Percentiles rank a stretch among this genome's conserved stretches.
These are phyloP conservation scores for Hetaerina titia DNA, from an alignment of 2,888 invertebrate species.

Conservation along the genomic window DNA sequence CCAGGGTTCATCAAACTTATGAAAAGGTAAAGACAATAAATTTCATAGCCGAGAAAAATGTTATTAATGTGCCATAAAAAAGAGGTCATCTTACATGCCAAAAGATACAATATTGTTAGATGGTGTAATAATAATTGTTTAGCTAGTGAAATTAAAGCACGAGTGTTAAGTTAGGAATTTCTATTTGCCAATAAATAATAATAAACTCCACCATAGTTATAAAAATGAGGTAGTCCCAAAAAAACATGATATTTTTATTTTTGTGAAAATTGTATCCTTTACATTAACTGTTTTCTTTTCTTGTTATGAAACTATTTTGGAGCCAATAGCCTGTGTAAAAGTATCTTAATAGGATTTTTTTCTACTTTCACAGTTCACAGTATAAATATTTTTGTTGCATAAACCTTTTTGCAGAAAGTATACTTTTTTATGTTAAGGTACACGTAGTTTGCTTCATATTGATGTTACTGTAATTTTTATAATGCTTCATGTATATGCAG, in stretches of 20 bases:
- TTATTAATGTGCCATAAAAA: neutral
- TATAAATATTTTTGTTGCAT: neutral
- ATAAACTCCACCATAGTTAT: neutral
- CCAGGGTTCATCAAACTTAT: neutral
- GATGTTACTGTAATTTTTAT: neutral
- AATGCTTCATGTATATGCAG: neutral
- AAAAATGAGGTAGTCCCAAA: neutral
- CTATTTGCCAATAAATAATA: neutral
- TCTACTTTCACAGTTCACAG: neutral
- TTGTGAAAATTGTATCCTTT: neutral
- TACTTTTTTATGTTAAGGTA: neutral
- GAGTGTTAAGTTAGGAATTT: neutral
- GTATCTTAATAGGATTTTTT: neutral
- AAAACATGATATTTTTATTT: neutral
- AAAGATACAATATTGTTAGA: neutral
- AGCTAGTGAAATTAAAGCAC: neutral
- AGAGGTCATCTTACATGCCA: constrained; percentile 27
- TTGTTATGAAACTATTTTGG: neutral
- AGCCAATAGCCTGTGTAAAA: neutral
- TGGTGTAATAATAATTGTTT: neutral
- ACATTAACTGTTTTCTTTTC: too few relatives aligned
- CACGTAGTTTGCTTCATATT: neutral
- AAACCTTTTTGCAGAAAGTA: constrained; percentile 1
- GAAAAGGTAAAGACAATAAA: neutral
- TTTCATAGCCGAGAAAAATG: too few relatives aligned